Conservation (phyloP, 2,797 vertebrate genomes). For the Sebastolobus altivelis region DNA sequence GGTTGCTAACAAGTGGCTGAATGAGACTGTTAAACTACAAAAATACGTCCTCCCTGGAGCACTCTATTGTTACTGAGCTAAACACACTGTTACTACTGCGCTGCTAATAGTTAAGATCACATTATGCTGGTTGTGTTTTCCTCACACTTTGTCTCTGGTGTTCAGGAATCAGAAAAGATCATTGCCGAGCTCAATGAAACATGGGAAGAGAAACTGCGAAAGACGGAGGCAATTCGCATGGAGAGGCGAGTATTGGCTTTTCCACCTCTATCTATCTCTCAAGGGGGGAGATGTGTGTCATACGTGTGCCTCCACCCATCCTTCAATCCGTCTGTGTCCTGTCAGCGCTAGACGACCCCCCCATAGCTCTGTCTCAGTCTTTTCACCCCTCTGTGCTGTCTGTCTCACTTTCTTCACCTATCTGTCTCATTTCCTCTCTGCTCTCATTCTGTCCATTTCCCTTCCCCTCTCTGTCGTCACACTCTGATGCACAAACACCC, state of each 20-base stretch:
- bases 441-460: constrained; percentile 49
- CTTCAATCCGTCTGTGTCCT: constrained; percentile 24
- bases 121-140: not conserved
- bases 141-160: constrained; percentile 21
- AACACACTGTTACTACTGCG: not conserved
- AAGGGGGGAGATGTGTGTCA: not conserved
- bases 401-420: constrained; percentile 40
- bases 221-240: constrained; percentile 98
- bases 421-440: constrained; percentile 37
- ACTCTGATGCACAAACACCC: constrained; percentile 50
- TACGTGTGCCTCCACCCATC: constrained; percentile 10
- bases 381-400: constrained; percentile 21
- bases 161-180: constrained; percentile 98
- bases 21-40: no score
- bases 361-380: not conserved
- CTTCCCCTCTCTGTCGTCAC: constrained; percentile 33
- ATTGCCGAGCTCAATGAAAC: constrained; percentile 99
- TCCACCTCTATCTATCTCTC: constrained; percentile 13
- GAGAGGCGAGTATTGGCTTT: constrained; percentile 88
- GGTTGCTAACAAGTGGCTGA: no score
- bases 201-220: constrained; percentile 98
- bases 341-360: constrained; percentile 26
- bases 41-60: no score
- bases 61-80: not conserved
- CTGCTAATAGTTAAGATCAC: not conserved